Conservation (phyloP, 2,888 invertebrate species). For the Meganola albula region DNA sequence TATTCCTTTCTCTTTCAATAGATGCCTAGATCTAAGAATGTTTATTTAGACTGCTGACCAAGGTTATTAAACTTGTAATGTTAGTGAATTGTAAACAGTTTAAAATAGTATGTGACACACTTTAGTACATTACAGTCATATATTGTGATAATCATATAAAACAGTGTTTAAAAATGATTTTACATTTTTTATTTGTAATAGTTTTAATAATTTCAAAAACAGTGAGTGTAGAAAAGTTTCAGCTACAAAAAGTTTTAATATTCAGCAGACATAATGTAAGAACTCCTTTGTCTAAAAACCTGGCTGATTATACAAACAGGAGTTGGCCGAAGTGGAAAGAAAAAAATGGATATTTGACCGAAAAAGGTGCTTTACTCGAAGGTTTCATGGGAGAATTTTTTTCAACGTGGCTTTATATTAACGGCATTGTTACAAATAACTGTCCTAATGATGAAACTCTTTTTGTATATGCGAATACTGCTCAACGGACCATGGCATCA, state of each 20-base stretch:
- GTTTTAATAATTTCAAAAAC: slow-evolving; percentile 10
- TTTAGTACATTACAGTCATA: no score
- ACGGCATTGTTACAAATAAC: slow-evolving; percentile 32
- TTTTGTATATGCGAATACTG: slow-evolving; percentile 55
- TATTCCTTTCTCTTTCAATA: no score
- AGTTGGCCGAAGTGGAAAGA: slow-evolving; percentile 54
- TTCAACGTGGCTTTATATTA: slow-evolving; percentile 37
- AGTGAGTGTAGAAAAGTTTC: no score
- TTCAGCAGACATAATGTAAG: slow-evolving; percentile 57
- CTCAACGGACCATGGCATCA: slow-evolving; percentile 53
- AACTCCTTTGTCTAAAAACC: slow-evolving; percentile 48
- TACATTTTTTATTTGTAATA: no score
- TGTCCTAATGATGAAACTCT: slow-evolving; percentile 49
- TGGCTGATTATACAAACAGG: slow-evolving; percentile 42
- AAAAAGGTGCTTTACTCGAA: slow-evolving; percentile 51
- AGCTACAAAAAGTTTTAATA: slow-evolving; percentile 47
- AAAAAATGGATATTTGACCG: slow-evolving; percentile 48
- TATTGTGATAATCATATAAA: no score
- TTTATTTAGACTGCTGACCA: no score
- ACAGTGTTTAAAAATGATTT: no score
- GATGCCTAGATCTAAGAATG: no score
- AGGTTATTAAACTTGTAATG: no score
- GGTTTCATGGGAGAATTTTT: slow-evolving; percentile 54
- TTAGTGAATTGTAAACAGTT: no score
- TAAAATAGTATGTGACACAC: no score